A percentile compares a stretch with the other conserved stretches of the same genome.
Conservation (phyloP, 1,140 invertebrate species). For the Drosophila rufa region DNA sequence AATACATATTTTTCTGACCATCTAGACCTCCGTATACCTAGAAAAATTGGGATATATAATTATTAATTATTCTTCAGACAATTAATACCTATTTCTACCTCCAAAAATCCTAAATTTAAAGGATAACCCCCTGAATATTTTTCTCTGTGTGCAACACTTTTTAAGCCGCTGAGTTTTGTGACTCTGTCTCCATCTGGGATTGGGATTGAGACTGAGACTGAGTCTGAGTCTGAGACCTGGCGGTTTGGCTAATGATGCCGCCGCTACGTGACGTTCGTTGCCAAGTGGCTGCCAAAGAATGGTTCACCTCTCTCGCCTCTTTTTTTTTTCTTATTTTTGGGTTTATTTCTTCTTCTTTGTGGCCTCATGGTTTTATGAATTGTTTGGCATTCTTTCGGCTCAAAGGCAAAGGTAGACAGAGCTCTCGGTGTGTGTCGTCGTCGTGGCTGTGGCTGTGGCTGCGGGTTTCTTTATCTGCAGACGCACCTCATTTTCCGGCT, state of each 20-base stretch:
- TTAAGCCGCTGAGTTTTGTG: constrained; percentile 11
- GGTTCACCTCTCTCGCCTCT: constrained; percentile 44
- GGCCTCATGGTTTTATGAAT: constrained; percentile 64
- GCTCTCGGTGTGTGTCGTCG: constrained; percentile 16
- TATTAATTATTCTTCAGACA: neutral
- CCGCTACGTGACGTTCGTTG: constrained; percentile 79
- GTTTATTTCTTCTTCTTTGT: constrained; percentile 31
- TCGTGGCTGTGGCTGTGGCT: constrained; percentile 46
- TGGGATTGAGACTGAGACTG: constrained; percentile 28
- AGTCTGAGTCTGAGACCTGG: constrained; percentile 36
- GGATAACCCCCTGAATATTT: neutral
- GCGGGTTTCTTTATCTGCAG: constrained; percentile 64
- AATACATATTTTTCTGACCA: too few relatives aligned
- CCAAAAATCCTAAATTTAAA: neutral
- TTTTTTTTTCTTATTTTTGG: constrained; percentile 37
- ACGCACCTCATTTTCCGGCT: constrained; percentile 81
- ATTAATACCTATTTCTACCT: neutral
- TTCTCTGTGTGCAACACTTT: constrained; percentile 5
- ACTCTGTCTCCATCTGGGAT: constrained; percentile 27
- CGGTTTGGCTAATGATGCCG: constrained; percentile 78
- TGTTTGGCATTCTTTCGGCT: constrained; percentile 68
- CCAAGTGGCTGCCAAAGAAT: constrained; percentile 77
- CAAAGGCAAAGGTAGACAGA: constrained; percentile 13
- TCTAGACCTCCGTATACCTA: too few relatives aligned
- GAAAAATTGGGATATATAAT: too few relatives aligned